These are phyloP conservation scores for Trissolcus brochymenae DNA, from an alignment of 2,888 invertebrate genomes.

Conservation along the genomic window DNA sequence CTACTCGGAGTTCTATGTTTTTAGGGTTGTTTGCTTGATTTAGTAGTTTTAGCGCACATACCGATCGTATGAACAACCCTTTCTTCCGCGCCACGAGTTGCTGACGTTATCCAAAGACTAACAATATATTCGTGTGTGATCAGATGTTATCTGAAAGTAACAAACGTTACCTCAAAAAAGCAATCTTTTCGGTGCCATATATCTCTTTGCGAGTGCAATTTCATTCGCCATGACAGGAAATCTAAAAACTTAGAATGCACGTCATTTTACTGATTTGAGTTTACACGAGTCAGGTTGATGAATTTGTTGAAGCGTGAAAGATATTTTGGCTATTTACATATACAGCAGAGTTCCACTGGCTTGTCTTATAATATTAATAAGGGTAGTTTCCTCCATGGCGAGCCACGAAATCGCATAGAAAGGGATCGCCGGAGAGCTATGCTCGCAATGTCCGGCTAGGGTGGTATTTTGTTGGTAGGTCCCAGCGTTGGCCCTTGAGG, in stretches of 20 bases:
- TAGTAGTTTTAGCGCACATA: conserved; percentile 63
- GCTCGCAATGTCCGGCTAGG: conserved; percentile 75
- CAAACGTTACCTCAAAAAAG: background rate
- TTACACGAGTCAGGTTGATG: conserved; percentile 15
- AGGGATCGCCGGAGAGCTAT: conserved; percentile 73
- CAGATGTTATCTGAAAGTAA: conserved; percentile 11
- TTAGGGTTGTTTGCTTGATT: conserved; percentile 69
- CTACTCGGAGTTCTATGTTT: conserved; percentile 53
- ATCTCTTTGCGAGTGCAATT: background rate
- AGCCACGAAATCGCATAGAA: conserved; percentile 66
- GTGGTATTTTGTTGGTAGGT: conserved; percentile 73
- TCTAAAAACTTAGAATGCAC: conserved; percentile 4
- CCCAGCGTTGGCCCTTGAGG: conserved; percentile 69
- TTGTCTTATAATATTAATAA: conserved; percentile 76
- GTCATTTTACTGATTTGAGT: conserved; percentile 18
- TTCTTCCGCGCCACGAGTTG: conserved; percentile 55
- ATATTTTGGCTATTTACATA: conserved; percentile 70
- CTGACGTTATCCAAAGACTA: conserved; percentile 38
- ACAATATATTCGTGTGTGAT: conserved; percentile 28
- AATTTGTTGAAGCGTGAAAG: conserved; percentile 51
- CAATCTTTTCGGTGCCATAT: background rate
- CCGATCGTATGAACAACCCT: conserved; percentile 63
- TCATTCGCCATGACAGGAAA: background rate
- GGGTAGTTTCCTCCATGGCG: conserved; percentile 72
- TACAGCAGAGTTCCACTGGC: conserved; percentile 63